These are phyloP conservation scores for Helostoma temminkii DNA, from an alignment of 2,797 vertebrate genomes.

Conservation along the genomic window DNA sequence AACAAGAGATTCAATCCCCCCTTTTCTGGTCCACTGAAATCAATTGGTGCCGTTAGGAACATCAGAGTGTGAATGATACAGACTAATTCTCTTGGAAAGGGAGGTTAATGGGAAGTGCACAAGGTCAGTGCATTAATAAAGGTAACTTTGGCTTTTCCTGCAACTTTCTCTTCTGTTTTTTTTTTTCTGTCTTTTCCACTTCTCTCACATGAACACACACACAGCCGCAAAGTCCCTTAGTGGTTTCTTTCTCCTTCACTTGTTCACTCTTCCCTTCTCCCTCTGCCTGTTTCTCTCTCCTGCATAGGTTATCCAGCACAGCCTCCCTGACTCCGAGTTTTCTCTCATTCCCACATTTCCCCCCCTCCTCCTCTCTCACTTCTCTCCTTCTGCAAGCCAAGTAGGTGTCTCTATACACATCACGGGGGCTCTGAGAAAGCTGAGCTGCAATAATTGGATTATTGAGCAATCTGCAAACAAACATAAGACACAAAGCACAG, in stretches of 20 bases:
- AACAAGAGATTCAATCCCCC: conserved; percentile 64
- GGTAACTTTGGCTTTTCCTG: conserved; percentile 71
- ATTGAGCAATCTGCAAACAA: conserved; percentile 80
- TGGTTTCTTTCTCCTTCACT: conserved; percentile 67
- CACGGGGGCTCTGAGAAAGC: conserved; percentile 61
- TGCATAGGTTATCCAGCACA: conserved; percentile 37
- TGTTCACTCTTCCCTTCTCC: conserved; percentile 43
- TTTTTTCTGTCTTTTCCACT: conserved; percentile 52
- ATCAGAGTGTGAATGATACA: conserved; percentile 63
- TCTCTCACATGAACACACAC: conserved; percentile 70
- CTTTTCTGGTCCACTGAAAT: conserved; percentile 66
- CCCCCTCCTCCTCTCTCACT: conserved; percentile 16
- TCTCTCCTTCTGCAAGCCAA: conserved; percentile 45
- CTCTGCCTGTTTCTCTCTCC: conserved; percentile 28
- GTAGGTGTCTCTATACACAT: conserved; percentile 61
- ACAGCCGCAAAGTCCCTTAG: conserved; percentile 57
- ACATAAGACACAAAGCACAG: conserved; percentile 65
- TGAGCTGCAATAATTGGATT: conserved; percentile 78
- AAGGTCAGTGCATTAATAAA: conserved; percentile 73
- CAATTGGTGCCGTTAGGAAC: conserved; percentile 65
- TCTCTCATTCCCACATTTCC: conserved; percentile 19
- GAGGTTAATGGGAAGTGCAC: conserved; percentile 72
- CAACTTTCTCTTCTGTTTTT: conserved; percentile 52
- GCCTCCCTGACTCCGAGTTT: conserved; percentile 1
- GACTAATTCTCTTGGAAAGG: conserved; percentile 62